Base-by-base conservation (phyloP, 2,797 vertebrate species). In the Enteromius radiatus region DNA sequence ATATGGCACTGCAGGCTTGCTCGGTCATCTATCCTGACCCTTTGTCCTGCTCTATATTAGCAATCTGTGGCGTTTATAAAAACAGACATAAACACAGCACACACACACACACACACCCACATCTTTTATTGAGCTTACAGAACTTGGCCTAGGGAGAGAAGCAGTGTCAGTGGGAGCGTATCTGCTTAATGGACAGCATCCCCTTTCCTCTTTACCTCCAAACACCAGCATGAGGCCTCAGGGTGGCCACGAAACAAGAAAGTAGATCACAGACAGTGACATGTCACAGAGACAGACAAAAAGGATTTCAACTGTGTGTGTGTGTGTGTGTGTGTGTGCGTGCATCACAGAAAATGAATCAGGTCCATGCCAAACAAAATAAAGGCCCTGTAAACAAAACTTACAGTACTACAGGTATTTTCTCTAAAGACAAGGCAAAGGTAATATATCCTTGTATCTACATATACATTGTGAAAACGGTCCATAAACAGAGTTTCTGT, bases 181-280 rank as follows among this genome's bases (percentile, higher is more conserved):
- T 14, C 21, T 70, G 78, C 76, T 83, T 84, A 77, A 85, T 68
- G 76, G 81, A 78, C 56, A 80, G 33, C 78, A 56, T 80, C 78
- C 65, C 52, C 77, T 75, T 63, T 76, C 63, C 78, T 85, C 73
- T 45, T 76, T 67, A 63, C 67, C 76, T 82, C 65, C 76, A 78
- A 61, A 85, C 26, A 76, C 65, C 69, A 36, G 76, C 65, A 15
- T 80, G 21, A 61, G 45, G 85, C 87, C 73, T 88, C 4, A 1
- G 80, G 70, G 63, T 64, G 64, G 83, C 88, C 28, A 74, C 56
- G 0, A 68, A 3, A 79, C 75, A 76, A 67, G 31, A 31, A 67
- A 74, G 47, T 1, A 74, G 83, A 87, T 88, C 87, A 86, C 77
- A 76, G 77, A 86, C 88, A 82, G 80, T 52, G 65, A 64, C 82